Evolutionary conservation across 2,888 invertebrate genomes (phyloP).

Genomic region (Scelioninae gen. 1): DNA sequence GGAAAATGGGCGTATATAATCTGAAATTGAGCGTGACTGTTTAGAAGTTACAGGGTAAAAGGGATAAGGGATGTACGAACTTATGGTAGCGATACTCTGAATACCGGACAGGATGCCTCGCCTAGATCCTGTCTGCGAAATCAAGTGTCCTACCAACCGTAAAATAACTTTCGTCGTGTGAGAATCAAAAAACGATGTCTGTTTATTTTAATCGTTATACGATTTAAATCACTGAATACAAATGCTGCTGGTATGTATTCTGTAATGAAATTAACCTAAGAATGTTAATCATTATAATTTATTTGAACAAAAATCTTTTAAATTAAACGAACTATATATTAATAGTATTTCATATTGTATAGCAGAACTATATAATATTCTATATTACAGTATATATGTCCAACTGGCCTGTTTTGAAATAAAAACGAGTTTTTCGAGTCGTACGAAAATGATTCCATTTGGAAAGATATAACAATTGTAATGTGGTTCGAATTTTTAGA

Average conservation of each 20-base stretch:
- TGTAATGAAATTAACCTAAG: too few relatives aligned
- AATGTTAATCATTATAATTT: too few relatives aligned
- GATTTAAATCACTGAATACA: too few relatives aligned
- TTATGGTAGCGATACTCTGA: conserved; percentile 44
- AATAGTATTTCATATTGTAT: too few relatives aligned
- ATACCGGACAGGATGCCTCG: conserved; percentile 80
- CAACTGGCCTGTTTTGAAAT: background rate
- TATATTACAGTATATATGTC: too few relatives aligned
- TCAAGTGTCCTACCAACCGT: conserved; percentile 79
- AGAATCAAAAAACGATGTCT: conserved; percentile 72
- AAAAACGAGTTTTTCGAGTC: conserved; percentile 24
- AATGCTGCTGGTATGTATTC: too few relatives aligned
- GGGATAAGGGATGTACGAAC: conserved; percentile 45
- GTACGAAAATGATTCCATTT: conserved; percentile 3
- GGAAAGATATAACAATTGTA: conserved; percentile 33
- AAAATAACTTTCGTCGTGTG: conserved; percentile 82
- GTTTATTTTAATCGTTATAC: conserved; percentile 75
- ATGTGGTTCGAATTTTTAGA: conserved; percentile 38
- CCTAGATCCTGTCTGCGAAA: conserved; percentile 82
- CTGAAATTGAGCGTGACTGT: conserved; percentile 64
- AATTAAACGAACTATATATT: too few relatives aligned
- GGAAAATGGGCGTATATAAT: conserved; percentile 61
- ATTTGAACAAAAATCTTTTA: too few relatives aligned
- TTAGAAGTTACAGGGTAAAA: conserved; percentile 34
- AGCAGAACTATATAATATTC: too few relatives aligned